These are phyloP conservation scores for Amblyopsis rosae DNA, from an alignment of 2,113 vertebrate species.

Conservation along the genomic window DNA sequence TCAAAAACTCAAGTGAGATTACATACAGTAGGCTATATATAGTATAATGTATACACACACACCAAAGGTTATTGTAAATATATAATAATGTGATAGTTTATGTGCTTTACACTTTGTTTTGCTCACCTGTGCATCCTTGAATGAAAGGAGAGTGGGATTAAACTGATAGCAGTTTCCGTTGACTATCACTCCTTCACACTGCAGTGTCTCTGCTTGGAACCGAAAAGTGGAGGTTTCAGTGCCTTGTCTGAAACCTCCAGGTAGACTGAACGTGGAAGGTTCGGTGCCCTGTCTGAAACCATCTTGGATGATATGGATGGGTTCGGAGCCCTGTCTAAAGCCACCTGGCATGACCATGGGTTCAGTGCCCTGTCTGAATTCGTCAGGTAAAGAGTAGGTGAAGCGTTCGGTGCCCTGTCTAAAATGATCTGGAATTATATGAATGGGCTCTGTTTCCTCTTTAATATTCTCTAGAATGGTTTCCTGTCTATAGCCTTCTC, in stretches of 20 bases:
- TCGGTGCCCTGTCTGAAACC: slow-evolving; percentile 35
- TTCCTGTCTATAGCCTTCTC: slow-evolving; percentile 38
- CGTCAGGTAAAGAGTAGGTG: not conserved
- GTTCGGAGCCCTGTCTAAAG: not conserved
- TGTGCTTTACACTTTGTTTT: not conserved
- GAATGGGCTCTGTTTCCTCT: not conserved
- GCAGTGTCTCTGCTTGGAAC: slow-evolving; percentile 13
- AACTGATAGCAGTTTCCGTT: slow-evolving; percentile 65
- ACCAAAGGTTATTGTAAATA: not conserved
- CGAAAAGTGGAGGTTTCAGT: slow-evolving; percentile 3
- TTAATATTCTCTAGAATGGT: not conserved
- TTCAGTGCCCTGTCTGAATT: slow-evolving; percentile 16
- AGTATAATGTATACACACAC: not conserved
- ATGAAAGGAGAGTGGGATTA: slow-evolving; percentile 57
- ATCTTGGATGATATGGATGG: not conserved
- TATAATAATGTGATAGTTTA: not conserved
- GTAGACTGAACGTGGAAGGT: not conserved
- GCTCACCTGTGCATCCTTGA: slow-evolving; percentile 72
- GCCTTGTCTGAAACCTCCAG: slow-evolving; percentile 26
- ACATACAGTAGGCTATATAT: not conserved
- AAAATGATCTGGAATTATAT: slow-evolving; percentile 6
- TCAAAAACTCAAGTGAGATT: not conserved
- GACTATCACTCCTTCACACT: slow-evolving; percentile 63
- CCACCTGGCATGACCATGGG: slow-evolving; percentile 12
- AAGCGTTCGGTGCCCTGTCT: slow-evolving; percentile 17